These are phyloP conservation scores for Bovichtus diacanthus DNA, from an alignment of 2,797 vertebrate species.

Conservation along the genomic window DNA sequence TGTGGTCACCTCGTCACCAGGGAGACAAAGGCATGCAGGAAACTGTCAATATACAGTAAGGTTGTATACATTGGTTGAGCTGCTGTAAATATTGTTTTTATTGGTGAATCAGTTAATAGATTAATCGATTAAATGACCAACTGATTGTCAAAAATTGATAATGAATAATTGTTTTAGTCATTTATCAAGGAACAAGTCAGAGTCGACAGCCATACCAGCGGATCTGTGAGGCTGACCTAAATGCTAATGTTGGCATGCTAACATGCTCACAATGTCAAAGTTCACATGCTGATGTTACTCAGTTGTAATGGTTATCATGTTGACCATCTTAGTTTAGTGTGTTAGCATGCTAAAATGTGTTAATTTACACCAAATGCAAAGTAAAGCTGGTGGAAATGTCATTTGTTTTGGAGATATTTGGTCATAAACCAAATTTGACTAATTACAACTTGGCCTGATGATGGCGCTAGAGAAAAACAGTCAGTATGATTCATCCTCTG, in stretches of 20 bases:
- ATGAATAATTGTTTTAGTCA: neutral
- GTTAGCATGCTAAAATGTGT: neutral
- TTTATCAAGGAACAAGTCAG: neutral
- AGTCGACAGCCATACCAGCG: neutral
- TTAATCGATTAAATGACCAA: neutral
- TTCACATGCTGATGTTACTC: neutral
- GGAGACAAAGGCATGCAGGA: constrained; percentile 26
- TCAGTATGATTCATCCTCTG: neutral
- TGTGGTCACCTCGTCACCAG: constrained; percentile 40
- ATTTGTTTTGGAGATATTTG: neutral
- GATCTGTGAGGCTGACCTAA: neutral
- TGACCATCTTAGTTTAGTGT: neutral
- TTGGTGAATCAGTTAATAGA: neutral
- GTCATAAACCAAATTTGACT: neutral
- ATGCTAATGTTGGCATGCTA: neutral
- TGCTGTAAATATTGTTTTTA: neutral
- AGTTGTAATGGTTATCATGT: neutral
- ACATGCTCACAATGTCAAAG: neutral
- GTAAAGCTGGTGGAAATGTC: neutral
- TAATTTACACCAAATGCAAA: neutral
- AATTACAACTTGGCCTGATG: neutral
- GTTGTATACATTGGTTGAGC: neutral
- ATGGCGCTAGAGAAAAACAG: neutral
- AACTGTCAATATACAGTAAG: neutral
- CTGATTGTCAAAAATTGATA: neutral